These are phyloP conservation scores for Dicranocentrus wangi DNA, from an alignment of 2,888 invertebrate genomes.

Conservation along the genomic window DNA sequence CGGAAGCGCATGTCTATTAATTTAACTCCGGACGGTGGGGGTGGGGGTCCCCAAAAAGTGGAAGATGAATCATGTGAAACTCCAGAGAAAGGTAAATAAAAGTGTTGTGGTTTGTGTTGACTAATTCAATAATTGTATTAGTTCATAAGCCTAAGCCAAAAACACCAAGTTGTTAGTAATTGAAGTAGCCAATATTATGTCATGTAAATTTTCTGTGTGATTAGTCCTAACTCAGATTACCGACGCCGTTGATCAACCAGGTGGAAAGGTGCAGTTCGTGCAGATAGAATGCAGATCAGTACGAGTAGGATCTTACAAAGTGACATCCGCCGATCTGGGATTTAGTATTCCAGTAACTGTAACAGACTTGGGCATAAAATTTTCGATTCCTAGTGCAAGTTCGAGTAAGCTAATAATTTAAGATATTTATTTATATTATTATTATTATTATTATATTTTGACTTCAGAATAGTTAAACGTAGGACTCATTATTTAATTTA, in stretches of 20 bases:
- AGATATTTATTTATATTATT: too few species aligned
- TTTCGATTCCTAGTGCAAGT: constrained; percentile 76
- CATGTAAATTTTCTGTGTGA: not conserved
- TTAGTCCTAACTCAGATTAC: constrained; percentile 24
- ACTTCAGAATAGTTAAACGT: not conserved
- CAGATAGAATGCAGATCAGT: constrained; percentile 83
- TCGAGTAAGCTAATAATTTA: constrained; percentile 74
- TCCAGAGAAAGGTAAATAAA: not conserved
- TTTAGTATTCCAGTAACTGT: constrained; percentile 76
- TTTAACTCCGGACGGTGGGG: not conserved
- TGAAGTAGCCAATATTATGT: too few species aligned
- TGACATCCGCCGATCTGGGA: constrained; percentile 75
- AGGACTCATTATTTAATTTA: not conserved
- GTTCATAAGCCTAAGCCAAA: too few species aligned
- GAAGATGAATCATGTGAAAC: too few species aligned
- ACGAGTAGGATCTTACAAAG: constrained; percentile 89
- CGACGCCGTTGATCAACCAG: not conserved
- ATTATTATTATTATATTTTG: too few species aligned
- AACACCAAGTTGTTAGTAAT: too few species aligned
- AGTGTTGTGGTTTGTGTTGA: not conserved
- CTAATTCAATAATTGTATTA: too few species aligned
- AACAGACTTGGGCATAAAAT: constrained; percentile 76
- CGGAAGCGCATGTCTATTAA: not conserved
- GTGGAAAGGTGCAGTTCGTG: constrained; percentile 18
- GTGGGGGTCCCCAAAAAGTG: not conserved